Evolutionary conservation across 2,797 vertebrate species (phyloP).

Genomic region (Sebastes flavidus): DNA sequence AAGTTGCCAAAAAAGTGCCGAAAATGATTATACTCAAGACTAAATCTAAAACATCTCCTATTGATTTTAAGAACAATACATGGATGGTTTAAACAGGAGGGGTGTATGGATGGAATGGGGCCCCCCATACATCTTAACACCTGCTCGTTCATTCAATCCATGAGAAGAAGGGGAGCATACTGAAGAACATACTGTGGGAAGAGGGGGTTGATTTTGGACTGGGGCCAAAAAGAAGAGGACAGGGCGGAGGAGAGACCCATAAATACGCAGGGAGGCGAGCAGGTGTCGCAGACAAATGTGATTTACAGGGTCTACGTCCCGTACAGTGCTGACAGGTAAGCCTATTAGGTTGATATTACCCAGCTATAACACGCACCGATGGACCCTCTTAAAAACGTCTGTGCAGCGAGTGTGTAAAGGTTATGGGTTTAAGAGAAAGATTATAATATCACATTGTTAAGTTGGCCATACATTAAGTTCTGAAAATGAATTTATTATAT

Average conservation of each 20-base stretch:
- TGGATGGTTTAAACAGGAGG: conserved; percentile 36
- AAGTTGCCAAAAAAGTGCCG: background rate
- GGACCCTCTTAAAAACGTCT: conserved; percentile 67
- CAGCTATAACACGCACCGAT: conserved; percentile 73
- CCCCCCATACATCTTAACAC: conserved; percentile 46
- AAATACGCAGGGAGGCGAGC: conserved; percentile 68
- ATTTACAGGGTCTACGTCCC: conserved; percentile 70
- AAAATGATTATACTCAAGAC: background rate
- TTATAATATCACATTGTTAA: conserved; percentile 45
- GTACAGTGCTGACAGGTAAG: conserved; percentile 81
- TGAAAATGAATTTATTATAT: conserved; percentile 20
- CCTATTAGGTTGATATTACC: conserved; percentile 84
- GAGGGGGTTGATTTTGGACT: conserved; percentile 67
- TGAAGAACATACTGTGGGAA: conserved; percentile 59
- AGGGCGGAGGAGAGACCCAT: conserved; percentile 60
- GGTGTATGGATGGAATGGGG: background rate
- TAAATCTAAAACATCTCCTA: background rate
- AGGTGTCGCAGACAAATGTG: conserved; percentile 76
- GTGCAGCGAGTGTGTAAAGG: conserved; percentile 51
- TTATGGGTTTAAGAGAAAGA: conserved; percentile 53
- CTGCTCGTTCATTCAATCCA: conserved; percentile 68
- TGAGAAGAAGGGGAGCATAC: conserved; percentile 37
- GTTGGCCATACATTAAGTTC: conserved; percentile 16
- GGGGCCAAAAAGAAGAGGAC: conserved; percentile 72
- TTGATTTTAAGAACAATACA: conserved; percentile 28